phyloP scores from a whole-genome alignment of 2,888 invertebrate species.

The Catocala nupta region DNA sequence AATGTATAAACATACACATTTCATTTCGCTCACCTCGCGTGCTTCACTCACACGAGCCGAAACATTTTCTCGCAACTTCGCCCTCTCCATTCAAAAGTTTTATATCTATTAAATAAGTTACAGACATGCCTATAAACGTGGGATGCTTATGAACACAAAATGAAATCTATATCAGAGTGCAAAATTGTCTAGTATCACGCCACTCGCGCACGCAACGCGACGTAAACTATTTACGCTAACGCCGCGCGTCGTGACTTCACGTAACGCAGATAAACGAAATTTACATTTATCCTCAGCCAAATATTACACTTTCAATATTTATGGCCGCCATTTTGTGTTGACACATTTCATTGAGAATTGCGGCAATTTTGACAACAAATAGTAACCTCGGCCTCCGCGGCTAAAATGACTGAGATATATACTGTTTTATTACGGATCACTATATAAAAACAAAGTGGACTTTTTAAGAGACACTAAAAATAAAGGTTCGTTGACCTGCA shows the following conservation, averaged over 20 bases:
- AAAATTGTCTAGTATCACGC: conserved; percentile 49
- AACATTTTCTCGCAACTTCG: conserved; percentile 45
- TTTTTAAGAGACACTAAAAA: conserved; percentile 38
- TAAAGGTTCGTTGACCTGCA: conserved; percentile 39
- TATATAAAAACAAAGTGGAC: conserved; percentile 22
- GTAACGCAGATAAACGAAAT: conserved; percentile 36
- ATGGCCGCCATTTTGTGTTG: conserved; percentile 30
- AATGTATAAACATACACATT: conserved; percentile 20
- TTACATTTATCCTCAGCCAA: conserved; percentile 31
- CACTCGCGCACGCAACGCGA: conserved; percentile 31
- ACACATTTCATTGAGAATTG: conserved; percentile 43
- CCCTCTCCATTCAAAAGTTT: conserved; percentile 59
- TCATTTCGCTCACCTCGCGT: conserved; percentile 40
- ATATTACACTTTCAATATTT: conserved; percentile 44
- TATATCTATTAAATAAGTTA: conserved; percentile 61
- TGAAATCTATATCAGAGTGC: conserved; percentile 40
- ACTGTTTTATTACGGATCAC: conserved; percentile 27
- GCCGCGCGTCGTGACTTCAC: conserved; percentile 44
- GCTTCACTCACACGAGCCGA: conserved; percentile 32
- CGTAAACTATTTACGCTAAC: conserved; percentile 36
- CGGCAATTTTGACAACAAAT: conserved; percentile 27
- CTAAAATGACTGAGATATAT: conserved; percentile 11
- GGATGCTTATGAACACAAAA: conserved; percentile 41
- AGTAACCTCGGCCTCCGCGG: conserved; percentile 33
- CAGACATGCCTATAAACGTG: conserved; percentile 28